Base-by-base conservation (phyloP, 1,140 invertebrate genomes). In the Drosophila melanica region DNA sequence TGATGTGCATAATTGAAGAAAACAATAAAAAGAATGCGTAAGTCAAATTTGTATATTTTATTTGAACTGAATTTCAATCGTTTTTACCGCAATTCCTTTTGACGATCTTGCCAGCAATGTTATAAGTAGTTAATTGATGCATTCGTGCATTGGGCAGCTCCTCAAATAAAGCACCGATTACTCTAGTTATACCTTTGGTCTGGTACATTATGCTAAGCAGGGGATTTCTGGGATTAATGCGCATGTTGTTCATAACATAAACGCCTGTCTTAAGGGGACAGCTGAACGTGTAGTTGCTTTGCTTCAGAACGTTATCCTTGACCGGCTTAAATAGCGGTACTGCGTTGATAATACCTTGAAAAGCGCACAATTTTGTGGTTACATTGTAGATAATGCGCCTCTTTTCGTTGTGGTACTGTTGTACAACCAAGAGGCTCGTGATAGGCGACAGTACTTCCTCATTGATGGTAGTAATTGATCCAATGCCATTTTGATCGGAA, bases 221-320 rank as follows among this genome's bases (percentile, higher is more conserved):
- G 1, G 86, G 87, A 20, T 86, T 90, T 44, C 44, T 90, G 1
- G 76, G 74, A 57, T 74, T 77, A 4, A 90, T 14, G 11, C 75
- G 79, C 73, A 90, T 86, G 20, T 90, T 90, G 27, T 54, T 71
- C 79, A 90, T 90, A 14, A 60, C 77, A 47, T 90, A 90, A 12
- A 80, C 81, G 0, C 86, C 87, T 6, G 63, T 72, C 1, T 60
- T 59, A 4, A 90, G 30, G 2, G 87, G 87, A 45, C 87, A 90
- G 30, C 73, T 81, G 8, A 90, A 35, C 5, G 87, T 65, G 37
- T 74, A 90, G 54, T 90, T 90, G 20, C 87, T 80, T 14, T 90
- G 81, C 45, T 74, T 90, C 0, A 82, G 41, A 48, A 87, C 62
- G 16, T 48, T 84, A 30, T 87, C 84, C 65, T 79, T 89, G 23